Evolutionary conservation across 2,888 invertebrate species (phyloP).

Genomic region (Hypolimnas misippus): DNA sequence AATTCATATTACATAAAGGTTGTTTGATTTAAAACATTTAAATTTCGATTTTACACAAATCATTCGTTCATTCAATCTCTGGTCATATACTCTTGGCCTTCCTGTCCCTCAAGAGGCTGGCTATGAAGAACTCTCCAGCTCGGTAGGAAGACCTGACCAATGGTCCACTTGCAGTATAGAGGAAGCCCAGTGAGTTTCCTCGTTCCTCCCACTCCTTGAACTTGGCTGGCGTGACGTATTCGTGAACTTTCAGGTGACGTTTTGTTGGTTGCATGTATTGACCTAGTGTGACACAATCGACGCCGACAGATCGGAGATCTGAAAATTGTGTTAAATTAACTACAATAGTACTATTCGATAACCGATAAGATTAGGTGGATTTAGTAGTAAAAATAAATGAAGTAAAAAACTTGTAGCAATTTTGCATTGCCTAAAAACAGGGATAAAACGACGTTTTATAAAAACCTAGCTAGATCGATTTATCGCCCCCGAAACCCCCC

Average conservation of each 20-base stretch:
- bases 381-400: too few species aligned
- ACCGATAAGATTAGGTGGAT: too few species aligned
- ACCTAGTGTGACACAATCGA: slow-evolving; percentile 98
- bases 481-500: too few species aligned
- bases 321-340: slow-evolving; percentile 36
- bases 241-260: slow-evolving; percentile 95
- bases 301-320: slow-evolving; percentile 92
- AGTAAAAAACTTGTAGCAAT: too few species aligned
- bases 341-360: too few species aligned
- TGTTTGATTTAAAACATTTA: not conserved
- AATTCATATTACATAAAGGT: too few species aligned
- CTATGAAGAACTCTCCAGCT: slow-evolving; percentile 97
- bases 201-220: slow-evolving; percentile 93
- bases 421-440: too few species aligned
- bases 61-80: not conserved
- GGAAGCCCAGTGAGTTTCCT: slow-evolving; percentile 94
- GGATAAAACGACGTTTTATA: too few species aligned
- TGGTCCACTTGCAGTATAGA: slow-evolving; percentile 98
- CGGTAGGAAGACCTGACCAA: slow-evolving; percentile 98
- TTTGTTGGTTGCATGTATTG: slow-evolving; percentile 99
- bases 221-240: slow-evolving; percentile 98
- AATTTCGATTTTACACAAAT: too few species aligned
- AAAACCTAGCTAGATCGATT: too few species aligned
- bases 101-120: slow-evolving; percentile 89
- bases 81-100: slow-evolving; percentile 70